Base-by-base conservation (phyloP, 2,888 invertebrate genomes). In the Macrosiphum euphorbiae region DNA sequence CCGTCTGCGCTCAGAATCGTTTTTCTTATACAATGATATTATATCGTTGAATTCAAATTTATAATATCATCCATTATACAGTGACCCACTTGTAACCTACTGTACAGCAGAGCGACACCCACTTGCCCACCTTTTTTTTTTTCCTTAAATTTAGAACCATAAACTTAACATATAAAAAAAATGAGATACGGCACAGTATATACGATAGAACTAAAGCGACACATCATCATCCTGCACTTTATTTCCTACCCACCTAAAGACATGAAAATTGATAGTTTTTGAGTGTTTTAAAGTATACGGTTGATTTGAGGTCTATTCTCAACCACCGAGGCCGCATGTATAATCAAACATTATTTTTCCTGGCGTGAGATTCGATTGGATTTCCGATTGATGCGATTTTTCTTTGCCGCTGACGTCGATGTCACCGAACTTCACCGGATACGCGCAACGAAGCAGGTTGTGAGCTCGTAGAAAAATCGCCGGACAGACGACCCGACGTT, bases 351-450 rank as follows among this genome's bases (percentile, higher is more conserved):
- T 78, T 92, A 92, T 92, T 88, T 88, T 92, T 92, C 52, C 41
- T 61, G 28, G 52, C 26, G 28, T 24, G 52, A 88, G 55, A 52
- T 52, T 41, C 52, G 88, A 92, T 88, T 88, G 92, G 67, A 88
- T 92, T 55, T 88, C n/a, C 67, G 44, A 92, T 55, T 78, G 92
- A 92, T 50, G 55, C 50, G 78, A 92, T 92, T 92, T 92, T 92
- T 92, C 88, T 55, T 55, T 3, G 67, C 67, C 41, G 35, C 26
- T 35, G 86, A 92, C 61, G 61, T 35, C 87, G 35, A 50, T 41
- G 92, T 92, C 50, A 86, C 85, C 85, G 16, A n/a, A n/a, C 47
- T 41, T 11, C 88, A 41, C n/a, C 47, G 78, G 52, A n/a, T 28
- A 47, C 86, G 61, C 50, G 58, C 52, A 90, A 50, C 90, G 24